A percentile compares a stretch with the other conserved stretches of the same genome.
phyloP scores from a whole-genome alignment of 2,888 invertebrate genomes.

The Coleophora flavipennella region DNA sequence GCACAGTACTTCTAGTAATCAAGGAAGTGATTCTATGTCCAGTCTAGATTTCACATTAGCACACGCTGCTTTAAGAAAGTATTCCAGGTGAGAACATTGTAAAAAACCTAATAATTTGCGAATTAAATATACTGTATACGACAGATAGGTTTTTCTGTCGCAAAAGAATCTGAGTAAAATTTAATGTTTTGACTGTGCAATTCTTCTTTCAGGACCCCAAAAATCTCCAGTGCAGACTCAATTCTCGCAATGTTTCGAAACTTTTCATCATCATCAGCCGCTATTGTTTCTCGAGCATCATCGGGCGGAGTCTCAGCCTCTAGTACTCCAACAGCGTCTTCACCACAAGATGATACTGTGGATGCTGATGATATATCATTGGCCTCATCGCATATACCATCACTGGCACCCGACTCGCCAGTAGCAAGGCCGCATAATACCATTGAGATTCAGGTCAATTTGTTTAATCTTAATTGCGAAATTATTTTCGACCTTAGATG shows the following conservation, averaged over 20 bases:
- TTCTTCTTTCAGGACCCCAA: conserved; percentile 59
- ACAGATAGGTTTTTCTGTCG: neutral
- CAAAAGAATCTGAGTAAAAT: too few relatives aligned
- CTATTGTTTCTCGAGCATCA: conserved; percentile 72
- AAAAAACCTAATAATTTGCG: too few relatives aligned
- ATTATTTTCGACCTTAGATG: too few relatives aligned
- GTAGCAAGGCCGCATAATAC: conserved; percentile 55
- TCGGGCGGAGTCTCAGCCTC: conserved; percentile 77
- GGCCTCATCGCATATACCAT: conserved; percentile 74
- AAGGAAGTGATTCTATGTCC: conserved; percentile 84
- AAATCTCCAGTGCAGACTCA: conserved; percentile 84
- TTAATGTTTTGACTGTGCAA: neutral
- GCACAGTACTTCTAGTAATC: conserved; percentile 83
- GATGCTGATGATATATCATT: conserved; percentile 81
- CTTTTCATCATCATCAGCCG: conserved; percentile 77
- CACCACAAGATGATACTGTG: conserved; percentile 80
- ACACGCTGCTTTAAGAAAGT: conserved; percentile 72
- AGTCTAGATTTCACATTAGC: conserved; percentile 79
- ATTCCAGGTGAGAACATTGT: conserved; percentile 57
- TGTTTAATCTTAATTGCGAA: neutral
- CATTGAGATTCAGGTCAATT: conserved; percentile 57
- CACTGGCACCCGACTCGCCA: conserved; percentile 78
- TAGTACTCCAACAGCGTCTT: conserved; percentile 81
- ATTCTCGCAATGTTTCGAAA: conserved; percentile 85
- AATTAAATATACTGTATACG: conserved; percentile 2